phyloP scores from a whole-genome alignment of 2,113 vertebrate species.

The Notarius quadriscutis region DNA sequence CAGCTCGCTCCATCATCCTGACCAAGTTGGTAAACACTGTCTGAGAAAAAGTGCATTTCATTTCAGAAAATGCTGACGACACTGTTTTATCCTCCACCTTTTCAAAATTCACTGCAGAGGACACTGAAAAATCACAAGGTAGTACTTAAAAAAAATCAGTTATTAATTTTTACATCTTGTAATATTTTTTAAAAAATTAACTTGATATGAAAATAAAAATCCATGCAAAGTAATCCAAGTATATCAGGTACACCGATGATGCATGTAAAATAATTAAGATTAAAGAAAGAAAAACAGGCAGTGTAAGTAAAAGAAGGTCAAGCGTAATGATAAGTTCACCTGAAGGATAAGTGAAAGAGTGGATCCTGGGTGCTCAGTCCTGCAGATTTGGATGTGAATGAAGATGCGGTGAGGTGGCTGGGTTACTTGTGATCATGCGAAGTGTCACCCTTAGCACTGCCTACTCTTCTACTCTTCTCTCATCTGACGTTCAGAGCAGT shows the following conservation, averaged over 20 bases:
- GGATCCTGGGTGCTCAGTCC: neutral
- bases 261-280: neutral
- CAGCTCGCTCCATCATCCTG: slow-evolving; percentile 80
- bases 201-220: neutral
- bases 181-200: neutral
- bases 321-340: neutral
- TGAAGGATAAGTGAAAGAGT: neutral
- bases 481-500: slow-evolving; percentile 10
- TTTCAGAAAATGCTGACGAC: slow-evolving; percentile 60
- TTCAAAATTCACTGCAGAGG: slow-evolving; percentile 41
- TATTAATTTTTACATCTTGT: neutral
- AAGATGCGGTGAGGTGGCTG: neutral
- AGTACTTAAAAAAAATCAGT: neutral
- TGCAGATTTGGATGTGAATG: slow-evolving; percentile 20
- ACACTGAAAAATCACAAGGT: neutral
- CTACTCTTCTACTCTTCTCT: neutral
- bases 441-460: slow-evolving; percentile 35
- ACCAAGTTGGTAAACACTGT: slow-evolving; percentile 52
- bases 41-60: slow-evolving; percentile 52
- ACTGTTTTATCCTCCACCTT: slow-evolving; percentile 49
- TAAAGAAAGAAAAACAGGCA: neutral
- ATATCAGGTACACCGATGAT: neutral
- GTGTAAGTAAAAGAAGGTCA: neutral
- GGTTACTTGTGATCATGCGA: slow-evolving; percentile 22
- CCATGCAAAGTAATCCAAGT: neutral